Base-by-base conservation (phyloP, 2,113 vertebrate genomes). In the Gambusia affinis region DNA sequence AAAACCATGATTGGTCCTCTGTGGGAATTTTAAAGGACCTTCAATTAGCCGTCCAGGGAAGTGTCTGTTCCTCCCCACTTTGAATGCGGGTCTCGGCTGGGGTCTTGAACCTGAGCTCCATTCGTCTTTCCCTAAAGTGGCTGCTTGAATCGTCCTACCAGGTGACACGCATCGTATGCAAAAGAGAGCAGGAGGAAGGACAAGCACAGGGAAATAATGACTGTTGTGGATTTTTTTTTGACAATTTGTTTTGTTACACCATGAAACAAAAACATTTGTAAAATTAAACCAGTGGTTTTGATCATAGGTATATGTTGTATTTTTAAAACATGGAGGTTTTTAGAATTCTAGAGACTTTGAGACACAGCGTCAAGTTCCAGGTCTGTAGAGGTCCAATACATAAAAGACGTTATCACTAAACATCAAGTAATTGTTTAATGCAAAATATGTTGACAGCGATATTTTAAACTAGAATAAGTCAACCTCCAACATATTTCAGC, bases 11-110 rank as follows among this genome's bases (percentile, higher is more conserved):
- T 88, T 90, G 89, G 88, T 88, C 88, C 89, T 86, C 85, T 83
- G 79, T 87, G 86, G 82, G 91, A 92, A 93, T 92, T 89, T 88
- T 90, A 92, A 89, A 87, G 80, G 87, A 54, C 71, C 88, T 70
- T 93, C 92, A 94, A 94, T 94, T 93, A 93, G 85, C 54, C 65
- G 19, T 75, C 81, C 5, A 3, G 3, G 76, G 79, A 85, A 76
- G 72, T 35, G 80, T 67, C 84, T 71, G 84, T 80, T 84, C 77
- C 17, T 81, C 76, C 71, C 80, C 80, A 84, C 78, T 93, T 87
- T 93, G 92, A 88, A 92, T 94, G 91, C 90, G 57, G 86, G 79
- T 75, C 63, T 76, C 28, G 51, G 77, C 79, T 76, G 82, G 79
- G 93, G 92, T 93, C 94, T 76, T 88, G 93, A 92, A 92, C 92